A percentile compares a stretch with the other conserved stretches of the same genome.
Evolutionary conservation across 2,888 invertebrate species (phyloP).

Genomic region (Mythimna lalbum): DNA sequence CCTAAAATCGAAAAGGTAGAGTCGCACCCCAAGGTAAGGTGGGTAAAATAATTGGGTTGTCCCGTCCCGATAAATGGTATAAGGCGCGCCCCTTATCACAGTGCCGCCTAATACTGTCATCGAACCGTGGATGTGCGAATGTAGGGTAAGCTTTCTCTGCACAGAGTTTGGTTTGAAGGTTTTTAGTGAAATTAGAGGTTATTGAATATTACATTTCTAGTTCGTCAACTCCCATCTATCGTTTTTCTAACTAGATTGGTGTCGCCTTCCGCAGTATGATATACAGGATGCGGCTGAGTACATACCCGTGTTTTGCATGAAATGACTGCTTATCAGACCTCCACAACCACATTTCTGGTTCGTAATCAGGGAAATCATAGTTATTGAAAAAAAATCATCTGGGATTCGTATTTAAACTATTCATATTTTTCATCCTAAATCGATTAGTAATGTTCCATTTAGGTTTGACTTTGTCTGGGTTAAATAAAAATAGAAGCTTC

Average conservation of each 20-base stretch:
- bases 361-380: background rate
- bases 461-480: background rate
- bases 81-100: constrained; percentile 35
- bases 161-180: background rate
- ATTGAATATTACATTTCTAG: no score
- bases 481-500: background rate
- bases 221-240: no score
- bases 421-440: background rate
- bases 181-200: background rate
- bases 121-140: constrained; percentile 39
- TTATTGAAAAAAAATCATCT: background rate
- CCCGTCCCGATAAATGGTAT: constrained; percentile 43
- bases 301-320: no score
- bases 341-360: no score
- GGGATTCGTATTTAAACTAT: background rate
- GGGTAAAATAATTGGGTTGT: constrained; percentile 38
- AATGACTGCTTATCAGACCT: no score
- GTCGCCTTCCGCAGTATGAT: no score
- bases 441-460: background rate
- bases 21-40: constrained; percentile 7
- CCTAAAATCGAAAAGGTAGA: background rate
- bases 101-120: constrained; percentile 41
- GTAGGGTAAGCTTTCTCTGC: background rate
- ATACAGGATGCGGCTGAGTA: no score
- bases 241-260: no score